Evolutionary conservation across 2,888 invertebrate genomes (phyloP).

Genomic region (Ariolimax columbianus): DNA sequence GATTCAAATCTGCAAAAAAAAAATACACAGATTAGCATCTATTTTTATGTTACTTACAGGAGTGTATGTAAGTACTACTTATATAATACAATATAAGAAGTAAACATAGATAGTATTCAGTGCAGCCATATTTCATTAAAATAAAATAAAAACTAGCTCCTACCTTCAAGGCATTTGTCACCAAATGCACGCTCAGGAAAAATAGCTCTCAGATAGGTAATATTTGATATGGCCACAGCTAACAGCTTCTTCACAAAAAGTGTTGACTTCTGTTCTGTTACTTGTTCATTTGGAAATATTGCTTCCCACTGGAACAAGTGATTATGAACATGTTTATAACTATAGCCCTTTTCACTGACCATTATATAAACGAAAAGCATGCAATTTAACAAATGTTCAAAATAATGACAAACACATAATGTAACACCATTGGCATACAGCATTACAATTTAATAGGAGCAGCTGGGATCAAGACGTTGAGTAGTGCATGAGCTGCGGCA

Average conservation of each 20-base stretch:
- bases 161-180: constrained; percentile 79
- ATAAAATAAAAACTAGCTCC: neutral
- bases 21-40: neutral
- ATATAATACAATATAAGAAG: neutral
- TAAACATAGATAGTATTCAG: neutral
- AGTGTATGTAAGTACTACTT: neutral
- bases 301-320: constrained; percentile 76
- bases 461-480: no score
- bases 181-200: constrained; percentile 80
- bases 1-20: constrained; percentile 69
- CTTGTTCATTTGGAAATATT: constrained; percentile 77
- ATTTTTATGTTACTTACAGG: neutral
- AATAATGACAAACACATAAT: no score
- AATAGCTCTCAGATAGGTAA: constrained; percentile 79
- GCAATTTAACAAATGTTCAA: neutral
- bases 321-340: neutral
- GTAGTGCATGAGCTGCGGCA: no score
- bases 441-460: no score
- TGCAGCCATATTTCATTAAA: no score
- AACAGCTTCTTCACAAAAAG: constrained; percentile 79
- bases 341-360: neutral
- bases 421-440: no score
- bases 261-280: constrained; percentile 76
- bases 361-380: neutral
- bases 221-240: constrained; percentile 79